Evolutionary conservation across 2,888 invertebrate genomes (phyloP).

Genomic region (Erebia palarica): DNA sequence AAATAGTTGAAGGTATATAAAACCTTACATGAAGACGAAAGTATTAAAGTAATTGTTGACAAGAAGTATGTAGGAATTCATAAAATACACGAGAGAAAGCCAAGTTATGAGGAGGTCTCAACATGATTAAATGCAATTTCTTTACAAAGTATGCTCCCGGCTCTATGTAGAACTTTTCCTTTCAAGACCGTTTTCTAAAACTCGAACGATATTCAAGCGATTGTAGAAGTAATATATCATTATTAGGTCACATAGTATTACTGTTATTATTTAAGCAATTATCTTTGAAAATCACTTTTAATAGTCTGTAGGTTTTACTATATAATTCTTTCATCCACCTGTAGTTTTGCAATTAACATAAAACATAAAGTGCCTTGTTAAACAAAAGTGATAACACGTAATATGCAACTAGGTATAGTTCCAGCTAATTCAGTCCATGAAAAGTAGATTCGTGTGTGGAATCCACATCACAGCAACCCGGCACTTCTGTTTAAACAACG

Average conservation of each 20-base stretch:
- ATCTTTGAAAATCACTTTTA: not conserved
- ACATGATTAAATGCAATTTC: constrained; percentile 80
- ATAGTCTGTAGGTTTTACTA: too few species aligned
- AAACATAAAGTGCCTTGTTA: too few species aligned
- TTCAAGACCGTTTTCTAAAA: constrained; percentile 58
- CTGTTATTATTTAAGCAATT: constrained; percentile 3
- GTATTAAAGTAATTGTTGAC: constrained; percentile 76
- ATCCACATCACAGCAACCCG: not conserved
- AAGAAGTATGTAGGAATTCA: constrained; percentile 72
- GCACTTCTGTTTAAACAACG: not conserved
- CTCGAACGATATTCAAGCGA: constrained; percentile 51
- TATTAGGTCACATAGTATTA: constrained; percentile 26
- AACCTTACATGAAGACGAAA: constrained; percentile 56
- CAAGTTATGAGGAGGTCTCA: constrained; percentile 68
- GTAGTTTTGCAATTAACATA: not conserved
- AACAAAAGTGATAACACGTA: too few species aligned
- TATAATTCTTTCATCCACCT: not conserved
- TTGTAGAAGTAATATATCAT: constrained; percentile 49
- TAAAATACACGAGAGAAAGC: constrained; percentile 67
- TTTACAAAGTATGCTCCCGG: constrained; percentile 72
- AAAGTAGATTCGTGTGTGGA: not conserved
- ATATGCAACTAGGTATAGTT: too few species aligned
- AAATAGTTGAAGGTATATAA: constrained; percentile 66
- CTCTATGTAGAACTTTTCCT: constrained; percentile 68
- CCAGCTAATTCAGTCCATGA: too few species aligned